Conservation (phyloP, 2,113 vertebrate genomes). For the Penelope pileata region DNA sequence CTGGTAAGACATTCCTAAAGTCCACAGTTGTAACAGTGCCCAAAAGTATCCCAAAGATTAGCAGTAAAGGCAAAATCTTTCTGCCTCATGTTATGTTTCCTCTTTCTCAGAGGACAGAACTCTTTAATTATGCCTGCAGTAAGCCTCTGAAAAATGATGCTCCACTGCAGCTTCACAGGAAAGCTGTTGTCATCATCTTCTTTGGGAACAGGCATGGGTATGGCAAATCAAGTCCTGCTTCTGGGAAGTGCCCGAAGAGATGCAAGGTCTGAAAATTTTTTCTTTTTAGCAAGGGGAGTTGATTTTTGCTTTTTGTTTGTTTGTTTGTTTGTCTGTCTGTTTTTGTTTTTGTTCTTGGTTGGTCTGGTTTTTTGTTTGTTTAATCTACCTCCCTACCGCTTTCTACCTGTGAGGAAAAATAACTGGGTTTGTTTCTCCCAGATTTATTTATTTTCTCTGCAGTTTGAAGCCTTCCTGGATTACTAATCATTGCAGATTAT, state of each 20-base stretch:
- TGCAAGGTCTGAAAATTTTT: not conserved
- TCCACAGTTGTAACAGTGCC: not conserved
- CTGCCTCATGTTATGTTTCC: not conserved
- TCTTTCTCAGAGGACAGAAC: not conserved
- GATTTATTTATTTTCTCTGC: not conserved
- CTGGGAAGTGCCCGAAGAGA: not conserved
- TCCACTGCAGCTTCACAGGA: not conserved
- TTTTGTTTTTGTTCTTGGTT: not conserved
- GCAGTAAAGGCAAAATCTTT: not conserved
- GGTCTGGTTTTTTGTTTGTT: not conserved
- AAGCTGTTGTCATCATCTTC: not conserved
- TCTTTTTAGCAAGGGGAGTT: accelerated
- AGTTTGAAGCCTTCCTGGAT: not conserved
- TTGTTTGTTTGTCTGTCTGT: not conserved
- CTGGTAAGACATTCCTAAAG: not conserved
- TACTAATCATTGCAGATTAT: not conserved
- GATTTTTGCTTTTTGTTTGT: not conserved
- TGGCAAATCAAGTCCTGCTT: not conserved
- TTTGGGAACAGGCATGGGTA: not conserved
- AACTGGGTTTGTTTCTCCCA: not conserved
- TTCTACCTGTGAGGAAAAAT: not conserved
- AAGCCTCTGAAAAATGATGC: not conserved
- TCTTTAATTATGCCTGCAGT: not conserved
- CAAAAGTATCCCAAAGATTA: not conserved
- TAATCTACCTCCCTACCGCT: not conserved